Evolutionary conservation across 2,797 vertebrate genomes (phyloP), one percentile per base, ranked within the genome.

Genomic region (Thripadectes ignobilis): DNA sequence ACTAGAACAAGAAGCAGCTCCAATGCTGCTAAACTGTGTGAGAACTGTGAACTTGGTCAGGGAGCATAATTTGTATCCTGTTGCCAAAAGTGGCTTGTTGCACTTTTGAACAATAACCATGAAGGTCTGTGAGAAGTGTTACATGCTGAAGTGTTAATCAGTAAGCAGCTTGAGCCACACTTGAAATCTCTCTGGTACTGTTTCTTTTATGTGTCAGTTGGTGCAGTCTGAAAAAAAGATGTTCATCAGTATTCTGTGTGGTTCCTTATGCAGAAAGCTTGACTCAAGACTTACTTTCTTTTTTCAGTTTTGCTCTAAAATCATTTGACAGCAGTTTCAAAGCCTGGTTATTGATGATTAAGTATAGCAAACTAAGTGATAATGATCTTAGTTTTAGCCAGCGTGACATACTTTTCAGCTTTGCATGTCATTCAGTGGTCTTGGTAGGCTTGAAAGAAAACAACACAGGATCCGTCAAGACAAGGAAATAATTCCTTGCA

Each of bases 241-340:
- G 88, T 94, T 97, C 96, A 97, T 98, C 97, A 97, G 97, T 97
- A 98, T 98, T 95, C 97, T 52, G 67, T 84, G 81, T 91, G 74
- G 94, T 76, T 89, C 49, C 91, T 95, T 89, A 61, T 11, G 23
- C 55, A 92, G 95, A 91, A 97, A 94, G 93, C 93, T 95, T 96
- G 78, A 95, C 73, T 96, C 72, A 58, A 72, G 89, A 85, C 66
- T 94, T 95, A 59, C 13, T 92, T 96, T 94, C 71, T 36, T 95
- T 93, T 94, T 93, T 65, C 76, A 92, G 75, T 82, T 95, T 71
- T 94, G 96, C 86, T 92, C 87, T 94, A 52, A 93, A 89, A 96
- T 97, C 89, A 93, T 29, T 95, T 94, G 95, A 92, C 61, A 91
- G 49, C 66, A 77, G 63, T 46, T 78, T 77, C 74, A 78, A 90